Evolutionary conservation across 2,888 invertebrate species (phyloP).

Genomic region (Tupiocoris notatus): DNA sequence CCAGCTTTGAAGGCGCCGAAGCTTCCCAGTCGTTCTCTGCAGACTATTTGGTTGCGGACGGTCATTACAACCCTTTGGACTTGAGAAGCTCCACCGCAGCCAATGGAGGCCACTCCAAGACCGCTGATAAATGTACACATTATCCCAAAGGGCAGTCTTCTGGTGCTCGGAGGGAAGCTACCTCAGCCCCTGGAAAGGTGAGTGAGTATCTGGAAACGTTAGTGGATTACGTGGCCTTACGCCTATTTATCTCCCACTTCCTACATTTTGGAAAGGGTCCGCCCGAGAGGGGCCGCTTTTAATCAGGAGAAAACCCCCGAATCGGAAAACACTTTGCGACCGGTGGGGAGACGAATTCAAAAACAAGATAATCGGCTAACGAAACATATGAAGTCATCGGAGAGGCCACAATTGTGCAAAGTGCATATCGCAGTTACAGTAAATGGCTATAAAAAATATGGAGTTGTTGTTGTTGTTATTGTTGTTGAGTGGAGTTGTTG

Average conservation of each 20-base stretch:
- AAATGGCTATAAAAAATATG: too few relatives aligned
- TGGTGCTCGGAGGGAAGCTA: neutral
- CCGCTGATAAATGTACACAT: neutral
- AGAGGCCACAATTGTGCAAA: too few relatives aligned
- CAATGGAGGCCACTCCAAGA: neutral
- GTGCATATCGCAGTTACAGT: too few relatives aligned
- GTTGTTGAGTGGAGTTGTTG: too few relatives aligned
- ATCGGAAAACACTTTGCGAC: neutral
- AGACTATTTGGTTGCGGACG: neutral
- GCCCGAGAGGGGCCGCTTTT: neutral
- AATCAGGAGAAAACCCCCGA: neutral
- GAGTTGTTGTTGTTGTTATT: too few relatives aligned
- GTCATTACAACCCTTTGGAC: neutral
- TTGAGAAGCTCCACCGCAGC: neutral
- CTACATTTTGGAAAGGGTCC: neutral
- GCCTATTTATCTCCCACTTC: slow-evolving; percentile 21
- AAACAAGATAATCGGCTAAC: too few relatives aligned
- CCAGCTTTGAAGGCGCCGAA: neutral
- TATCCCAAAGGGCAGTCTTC: neutral
- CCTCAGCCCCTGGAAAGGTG: slow-evolving; percentile 34
- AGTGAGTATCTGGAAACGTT: slow-evolving; percentile 36
- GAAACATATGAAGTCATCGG: too few relatives aligned
- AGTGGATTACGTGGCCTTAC: slow-evolving; percentile 36
- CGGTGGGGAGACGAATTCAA: too few relatives aligned
- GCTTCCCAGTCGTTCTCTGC: neutral